phyloP scores from a whole-genome alignment of 2,113 vertebrate species.

The Pseudorasbora parva region DNA sequence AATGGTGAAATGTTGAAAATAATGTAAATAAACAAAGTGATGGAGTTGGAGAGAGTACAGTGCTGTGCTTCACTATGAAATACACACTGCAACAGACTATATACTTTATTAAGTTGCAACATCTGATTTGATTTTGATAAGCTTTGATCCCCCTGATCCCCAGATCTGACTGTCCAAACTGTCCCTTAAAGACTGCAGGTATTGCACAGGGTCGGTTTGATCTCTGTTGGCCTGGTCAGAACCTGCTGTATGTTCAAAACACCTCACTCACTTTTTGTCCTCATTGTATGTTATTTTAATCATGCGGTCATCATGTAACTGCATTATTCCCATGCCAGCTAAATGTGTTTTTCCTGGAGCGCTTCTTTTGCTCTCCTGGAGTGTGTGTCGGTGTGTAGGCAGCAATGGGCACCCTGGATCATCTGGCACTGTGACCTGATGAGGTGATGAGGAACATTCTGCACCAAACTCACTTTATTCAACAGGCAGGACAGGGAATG shows the following conservation, averaged over 20 bases:
- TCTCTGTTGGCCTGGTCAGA: neutral
- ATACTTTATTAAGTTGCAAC: neutral
- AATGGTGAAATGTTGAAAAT: too few species aligned
- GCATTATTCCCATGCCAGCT: neutral
- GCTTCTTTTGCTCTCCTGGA: neutral
- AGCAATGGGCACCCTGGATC: neutral
- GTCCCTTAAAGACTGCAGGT: neutral
- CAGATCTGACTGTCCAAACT: neutral
- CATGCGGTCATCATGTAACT: constrained; percentile 19
- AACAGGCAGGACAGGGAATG: neutral
- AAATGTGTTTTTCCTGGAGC: constrained; percentile 20
- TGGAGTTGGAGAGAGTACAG: neutral
- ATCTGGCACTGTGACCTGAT: constrained; percentile 31
- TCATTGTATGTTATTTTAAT: constrained; percentile 17
- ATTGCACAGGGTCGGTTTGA: neutral
- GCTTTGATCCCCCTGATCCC: too few species aligned
- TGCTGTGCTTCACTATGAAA: neutral
- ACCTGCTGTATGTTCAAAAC: neutral
- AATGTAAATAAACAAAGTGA: too few species aligned
- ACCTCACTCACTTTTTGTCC: neutral
- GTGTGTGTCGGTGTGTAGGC: neutral
- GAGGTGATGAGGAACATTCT: constrained; percentile 25
- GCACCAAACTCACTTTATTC: neutral
- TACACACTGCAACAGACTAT: neutral
- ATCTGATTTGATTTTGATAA: neutral